Base-by-base conservation (phyloP, 2,113 vertebrate genomes). In the Elephas maximus region DNA sequence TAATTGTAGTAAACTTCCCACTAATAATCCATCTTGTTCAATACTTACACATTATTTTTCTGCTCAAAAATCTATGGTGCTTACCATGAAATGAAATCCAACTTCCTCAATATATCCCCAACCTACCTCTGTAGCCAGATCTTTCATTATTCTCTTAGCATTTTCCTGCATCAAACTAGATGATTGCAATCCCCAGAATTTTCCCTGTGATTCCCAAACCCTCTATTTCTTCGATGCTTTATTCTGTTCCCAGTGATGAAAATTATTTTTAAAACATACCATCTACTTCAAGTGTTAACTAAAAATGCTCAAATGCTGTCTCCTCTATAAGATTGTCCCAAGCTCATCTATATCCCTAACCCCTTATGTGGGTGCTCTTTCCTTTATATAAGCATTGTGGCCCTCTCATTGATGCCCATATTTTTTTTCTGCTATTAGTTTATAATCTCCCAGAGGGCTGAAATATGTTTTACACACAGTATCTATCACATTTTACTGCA, bases 261-360 rank as follows among this genome's bases (percentile, higher is more conserved):
- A 96, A 76, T 80, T 80, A 37, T 76, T 65, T 95, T 94, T 94
- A 67, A 90, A 62, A 63, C 90, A 30, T 48, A 10, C 26, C 8
- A 0, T 37, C 1, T 65, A 67, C 45, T 37, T 90, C 9, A 24
- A 51, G 21, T 63, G 11, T 62, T 6, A 51, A 45, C 45, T 63
- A 33, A 74, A 78, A 62, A 71, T 84, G 28, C n/a, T 77, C 18
- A 33, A 60, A 88, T 76, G 12, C n/a, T 44, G 11, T 81, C 53
- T 94, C 65, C 24, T 90, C 62, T 53, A 10, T 94, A 44, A 95
- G 67, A 51, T 5, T 21, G 23, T 10, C 83, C 76, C 63, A 83
- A 33, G 30, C 62, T 44, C 20, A 26, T 80, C 60, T 48, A 65
- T 14, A 44, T 71, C 63, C 7, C 30, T 45, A 12, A 21, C 23